Evolutionary conservation across 2,888 invertebrate genomes (phyloP).

Genomic region (Epinotia bilunana): DNA sequence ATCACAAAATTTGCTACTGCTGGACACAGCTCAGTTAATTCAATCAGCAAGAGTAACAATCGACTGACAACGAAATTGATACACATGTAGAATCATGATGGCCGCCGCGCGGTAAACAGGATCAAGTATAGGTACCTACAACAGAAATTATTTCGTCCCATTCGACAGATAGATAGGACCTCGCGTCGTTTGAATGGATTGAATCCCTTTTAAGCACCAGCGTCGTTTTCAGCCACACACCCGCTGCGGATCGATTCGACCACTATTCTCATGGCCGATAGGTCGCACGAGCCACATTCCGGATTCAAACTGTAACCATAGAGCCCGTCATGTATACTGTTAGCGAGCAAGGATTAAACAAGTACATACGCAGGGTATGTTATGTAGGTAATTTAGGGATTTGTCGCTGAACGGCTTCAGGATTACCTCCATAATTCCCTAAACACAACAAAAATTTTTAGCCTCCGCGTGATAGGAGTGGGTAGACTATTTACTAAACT

Average conservation of each 20-base stretch:
- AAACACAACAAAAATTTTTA: constrained; percentile 81
- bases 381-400: constrained; percentile 81
- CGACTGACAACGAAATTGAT: constrained; percentile 49
- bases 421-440: constrained; percentile 80
- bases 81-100: constrained; percentile 50
- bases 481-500: too few relatives aligned
- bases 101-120: constrained; percentile 57
- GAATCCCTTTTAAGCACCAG: constrained; percentile 73
- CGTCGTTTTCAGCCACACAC: constrained; percentile 65
- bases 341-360: constrained; percentile 79
- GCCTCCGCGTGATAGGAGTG: constrained; percentile 56
- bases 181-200: constrained; percentile 70
- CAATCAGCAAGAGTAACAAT: constrained; percentile 19
- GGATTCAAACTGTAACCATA: constrained; percentile 51
- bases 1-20: background rate
- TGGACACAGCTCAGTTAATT: background rate
- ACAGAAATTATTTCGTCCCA: constrained; percentile 66
- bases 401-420: constrained; percentile 81
- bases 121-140: constrained; percentile 53
- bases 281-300: constrained; percentile 62
- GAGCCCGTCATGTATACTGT: constrained; percentile 64
- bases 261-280: constrained; percentile 68
- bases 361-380: constrained; percentile 74
- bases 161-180: constrained; percentile 67
- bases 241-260: constrained; percentile 63